Evolutionary conservation across 2,113 vertebrate species (phyloP).

Genomic region (Rhodinocichla rosea): DNA sequence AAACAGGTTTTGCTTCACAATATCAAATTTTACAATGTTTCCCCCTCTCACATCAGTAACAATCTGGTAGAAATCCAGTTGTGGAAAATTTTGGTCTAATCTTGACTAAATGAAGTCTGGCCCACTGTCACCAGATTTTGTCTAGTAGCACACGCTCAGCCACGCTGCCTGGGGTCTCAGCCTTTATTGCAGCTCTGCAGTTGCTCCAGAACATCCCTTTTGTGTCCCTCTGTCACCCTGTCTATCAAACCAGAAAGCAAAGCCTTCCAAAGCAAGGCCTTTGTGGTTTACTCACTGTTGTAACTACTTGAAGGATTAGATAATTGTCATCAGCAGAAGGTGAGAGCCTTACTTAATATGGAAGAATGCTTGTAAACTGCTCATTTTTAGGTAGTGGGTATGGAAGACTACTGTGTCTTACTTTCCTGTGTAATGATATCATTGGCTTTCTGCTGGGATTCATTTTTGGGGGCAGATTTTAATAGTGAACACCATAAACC

Average conservation of each 20-base stretch:
- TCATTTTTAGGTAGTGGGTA: neutral
- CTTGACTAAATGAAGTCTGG: neutral
- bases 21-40: neutral
- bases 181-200: neutral
- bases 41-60: neutral
- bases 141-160: accelerated
- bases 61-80: neutral
- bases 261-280: neutral
- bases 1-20: neutral
- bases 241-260: neutral
- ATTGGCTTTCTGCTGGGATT: neutral
- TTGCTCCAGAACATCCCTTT: neutral
- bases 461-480: neutral
- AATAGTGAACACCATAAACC: neutral
- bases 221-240: neutral
- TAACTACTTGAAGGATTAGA: neutral
- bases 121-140: neutral
- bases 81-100: neutral
- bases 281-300: neutral
- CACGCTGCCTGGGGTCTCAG: neutral
- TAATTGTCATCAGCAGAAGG: neutral
- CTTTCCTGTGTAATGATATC: neutral
- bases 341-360: neutral
- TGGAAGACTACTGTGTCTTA: neutral
- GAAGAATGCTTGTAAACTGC: neutral